Base-by-base conservation (phyloP, 2,797 vertebrate genomes). In the Limnodromus scolopaceus region DNA sequence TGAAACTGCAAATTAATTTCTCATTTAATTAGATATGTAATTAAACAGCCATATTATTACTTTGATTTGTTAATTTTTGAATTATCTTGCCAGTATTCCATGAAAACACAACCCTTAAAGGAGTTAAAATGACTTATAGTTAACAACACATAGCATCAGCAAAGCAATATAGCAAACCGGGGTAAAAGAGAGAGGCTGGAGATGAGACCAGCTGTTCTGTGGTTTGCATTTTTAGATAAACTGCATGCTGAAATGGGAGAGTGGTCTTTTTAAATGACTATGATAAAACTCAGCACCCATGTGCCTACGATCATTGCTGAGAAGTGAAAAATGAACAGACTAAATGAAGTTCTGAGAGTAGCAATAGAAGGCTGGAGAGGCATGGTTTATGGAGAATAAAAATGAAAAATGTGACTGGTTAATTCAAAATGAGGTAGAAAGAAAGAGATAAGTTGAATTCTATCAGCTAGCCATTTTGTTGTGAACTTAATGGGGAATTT, bases 11-110 rank as follows among this genome's bases (percentile, higher is more conserved):
- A 85, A 74, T 74, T 74, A n/a, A 60, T 81, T 88, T 93, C 20
- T 61, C 43, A 13, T 72, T 95, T 84, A 96, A 90, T 70, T 94
- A 91, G 54, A 66, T 30, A 18, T 51, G 7, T 88, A 64, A 92
- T 93, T 95, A 94, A 86, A 79, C 27, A 39, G 17, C 43, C 82
- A 38, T 74, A 64, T 84, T 90, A 41, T 93, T 96, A 46, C 78
- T 82, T 84, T 65, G 13, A 94, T 95, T 93, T 96, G 34, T 24
- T 93, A 3, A 49, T 53, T 63, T 91, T 87, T 76, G 2, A 58
- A 9, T 65, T 87, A 2, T 61, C 25, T 69, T 85, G 16, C 28
- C 34, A 30, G 5, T 41, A 51, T 65, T 84, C 34, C 48, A 51
- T 70, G 60, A 70, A 82, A 93, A 83, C 7, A 64, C 1, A 55